These are phyloP conservation scores for Eupithecia vulgata DNA, from an alignment of 2,888 invertebrate genomes.

Conservation along the genomic window DNA sequence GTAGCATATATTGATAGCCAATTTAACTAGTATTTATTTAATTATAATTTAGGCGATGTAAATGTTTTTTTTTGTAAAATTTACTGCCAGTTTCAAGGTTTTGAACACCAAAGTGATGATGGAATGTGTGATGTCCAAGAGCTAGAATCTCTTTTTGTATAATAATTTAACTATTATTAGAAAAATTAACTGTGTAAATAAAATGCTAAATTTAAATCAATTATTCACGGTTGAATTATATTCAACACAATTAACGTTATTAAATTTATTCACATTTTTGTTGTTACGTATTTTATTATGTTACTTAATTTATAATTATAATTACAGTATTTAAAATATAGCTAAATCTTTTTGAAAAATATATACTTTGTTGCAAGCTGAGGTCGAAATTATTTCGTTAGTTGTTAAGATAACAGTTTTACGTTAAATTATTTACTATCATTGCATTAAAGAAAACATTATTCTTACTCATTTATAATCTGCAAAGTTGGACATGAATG, in stretches of 20 bases:
- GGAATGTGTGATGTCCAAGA: conserved; percentile 63
- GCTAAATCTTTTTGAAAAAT: not conserved
- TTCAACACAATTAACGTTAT: conserved; percentile 15
- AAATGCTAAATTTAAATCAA: conserved; percentile 21
- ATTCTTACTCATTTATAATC: conserved; percentile 31
- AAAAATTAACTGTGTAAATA: conserved; percentile 27
- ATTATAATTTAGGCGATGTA: conserved; percentile 58
- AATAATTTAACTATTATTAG: conserved; percentile 27
- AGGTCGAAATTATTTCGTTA: not conserved
- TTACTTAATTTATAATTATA: conserved; percentile 2
- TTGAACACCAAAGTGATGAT: conserved; percentile 70
- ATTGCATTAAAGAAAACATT: conserved; percentile 3
- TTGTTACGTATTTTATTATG: conserved; percentile 3
- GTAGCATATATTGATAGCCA: conserved; percentile 67
- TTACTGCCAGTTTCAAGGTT: conserved; percentile 79
- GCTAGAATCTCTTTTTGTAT: conserved; percentile 45
- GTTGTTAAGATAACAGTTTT: not conserved
- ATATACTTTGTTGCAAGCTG: conserved; percentile 3
- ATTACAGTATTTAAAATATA: not conserved
- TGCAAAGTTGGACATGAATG: conserved; percentile 58
- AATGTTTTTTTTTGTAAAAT: conserved; percentile 54
- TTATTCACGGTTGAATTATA: conserved; percentile 14
- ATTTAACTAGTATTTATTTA: conserved; percentile 65
- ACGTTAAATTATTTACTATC: not conserved
- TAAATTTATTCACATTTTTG: conserved; percentile 4